These are phyloP conservation scores for Rhea pennata DNA, from an alignment of 2,113 vertebrate genomes.

Conservation along the genomic window DNA sequence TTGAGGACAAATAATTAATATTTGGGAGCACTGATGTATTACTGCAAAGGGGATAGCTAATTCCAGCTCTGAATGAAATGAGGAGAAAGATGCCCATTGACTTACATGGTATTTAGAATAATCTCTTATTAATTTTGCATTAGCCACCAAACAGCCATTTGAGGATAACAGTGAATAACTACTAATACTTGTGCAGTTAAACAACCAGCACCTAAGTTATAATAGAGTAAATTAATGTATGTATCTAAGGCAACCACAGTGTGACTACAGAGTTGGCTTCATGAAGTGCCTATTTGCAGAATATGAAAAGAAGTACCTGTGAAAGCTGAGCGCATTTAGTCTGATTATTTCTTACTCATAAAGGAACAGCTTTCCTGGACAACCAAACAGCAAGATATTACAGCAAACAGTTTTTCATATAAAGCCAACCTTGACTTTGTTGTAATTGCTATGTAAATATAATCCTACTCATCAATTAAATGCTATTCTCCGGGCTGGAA, in stretches of 20 bases:
- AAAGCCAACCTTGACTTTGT: conserved; percentile 32
- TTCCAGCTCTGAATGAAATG: conserved; percentile 35
- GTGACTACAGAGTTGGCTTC: conserved; percentile 10
- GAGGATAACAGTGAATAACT: conserved; percentile 39
- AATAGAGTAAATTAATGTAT: conserved; percentile 30
- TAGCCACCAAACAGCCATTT: conserved; percentile 15
- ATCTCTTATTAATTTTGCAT: conserved; percentile 34
- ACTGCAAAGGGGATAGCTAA: background rate
- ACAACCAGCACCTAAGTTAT: conserved; percentile 7
- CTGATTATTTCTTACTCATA: background rate
- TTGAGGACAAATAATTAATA: conserved; percentile 52
- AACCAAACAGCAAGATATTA: background rate
- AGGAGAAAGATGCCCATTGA: conserved; percentile 55
- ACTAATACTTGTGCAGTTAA: conserved; percentile 15
- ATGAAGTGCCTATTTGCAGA: background rate
- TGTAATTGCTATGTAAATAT: conserved; percentile 58
- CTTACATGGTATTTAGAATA: conserved; percentile 35
- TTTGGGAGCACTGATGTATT: background rate
- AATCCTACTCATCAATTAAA: conserved; percentile 61
- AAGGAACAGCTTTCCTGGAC: conserved; percentile 10
- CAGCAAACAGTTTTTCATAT: background rate
- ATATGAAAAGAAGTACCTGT: background rate
- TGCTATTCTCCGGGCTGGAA: background rate
- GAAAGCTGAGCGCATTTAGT: background rate
- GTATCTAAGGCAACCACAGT: conserved; percentile 26